Evolutionary conservation across 2,113 vertebrate species (phyloP), one percentile per base, ranked within the genome.

Genomic region (Lepus europaeus): DNA sequence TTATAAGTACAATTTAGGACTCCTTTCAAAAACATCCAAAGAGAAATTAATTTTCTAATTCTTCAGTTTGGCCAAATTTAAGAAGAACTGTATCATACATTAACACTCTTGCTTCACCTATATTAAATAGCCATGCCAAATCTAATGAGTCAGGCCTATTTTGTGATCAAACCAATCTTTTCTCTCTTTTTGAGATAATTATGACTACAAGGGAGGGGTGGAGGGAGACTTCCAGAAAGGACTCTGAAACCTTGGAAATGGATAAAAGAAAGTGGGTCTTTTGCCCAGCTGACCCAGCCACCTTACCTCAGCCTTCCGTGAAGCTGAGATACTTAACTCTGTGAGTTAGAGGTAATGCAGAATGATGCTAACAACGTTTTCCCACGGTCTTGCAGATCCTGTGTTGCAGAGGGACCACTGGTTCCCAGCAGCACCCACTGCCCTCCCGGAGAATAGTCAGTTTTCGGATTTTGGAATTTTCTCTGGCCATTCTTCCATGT

Each of bases 51-150:
- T 56, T 76, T 77, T 86, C 36, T 70, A 70, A 64, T 69, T 72
- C 25, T 87, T 76, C n/a, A 45, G 53, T 66, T 64, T 95, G 90
- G 64, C 36, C 20, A 93, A 86, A 90, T n/a, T 87, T 93, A 82
- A 95, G 29, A 69, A 61, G 31, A 64, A 3, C 23, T 83, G 19
- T 51, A 66, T 19, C 27, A 6, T 80, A 95, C 66, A 87, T 73
- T n/a, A 56, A 81, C 23, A 77, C 27, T 73, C 59, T 94, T 81
- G 61, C 9, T 51, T 79, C n/a, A 90, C 7, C 16, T 84, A 33
- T 73, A 66, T 73, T 70, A 84, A 85, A 86, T 49, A 33, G 79
- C 45, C 29, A 68, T 63, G 36, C 7, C 33, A 73, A 79, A 90
- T 89, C 49, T 70, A 89, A 59, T 53, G 11, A 78, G 7, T 22